A percentile compares a stretch with the other conserved stretches of the same genome.
Evolutionary conservation across 64 coral and sea anemone species (phyloP).

Genomic region (Actinia tenebrosa): DNA sequence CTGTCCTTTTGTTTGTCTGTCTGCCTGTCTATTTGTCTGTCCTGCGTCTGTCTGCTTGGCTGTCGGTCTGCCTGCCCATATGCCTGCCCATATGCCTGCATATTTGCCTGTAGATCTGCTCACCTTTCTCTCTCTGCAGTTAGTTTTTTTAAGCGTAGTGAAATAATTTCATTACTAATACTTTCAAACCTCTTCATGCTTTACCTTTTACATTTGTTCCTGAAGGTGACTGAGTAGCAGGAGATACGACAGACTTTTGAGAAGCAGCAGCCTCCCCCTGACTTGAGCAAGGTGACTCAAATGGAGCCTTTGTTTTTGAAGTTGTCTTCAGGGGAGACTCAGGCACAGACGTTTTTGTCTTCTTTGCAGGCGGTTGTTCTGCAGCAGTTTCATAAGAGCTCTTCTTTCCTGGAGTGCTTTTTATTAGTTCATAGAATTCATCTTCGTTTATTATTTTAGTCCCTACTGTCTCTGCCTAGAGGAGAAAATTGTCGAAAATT

Average conservation of each 20-base stretch:
- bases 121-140: too few relatives aligned
- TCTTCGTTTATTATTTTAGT: slow-evolving; percentile 83
- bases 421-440: slow-evolving; percentile 72
- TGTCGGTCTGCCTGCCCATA: too few relatives aligned
- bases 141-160: too few relatives aligned
- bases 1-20: too few relatives aligned
- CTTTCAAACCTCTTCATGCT: too few relatives aligned
- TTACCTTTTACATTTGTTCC: slow-evolving; percentile 36
- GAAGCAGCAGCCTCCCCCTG: slow-evolving; percentile 11
- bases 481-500: not conserved
- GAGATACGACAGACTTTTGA: slow-evolving; percentile 9
- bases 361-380: slow-evolving; percentile 44
- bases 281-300: not conserved
- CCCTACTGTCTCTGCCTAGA: slow-evolving; percentile 52
- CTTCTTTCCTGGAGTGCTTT: slow-evolving; percentile 62
- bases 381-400: not conserved
- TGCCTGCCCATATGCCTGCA: too few relatives aligned
- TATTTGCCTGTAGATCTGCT: too few relatives aligned
- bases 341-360: not conserved
- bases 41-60: not conserved
- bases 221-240: slow-evolving; percentile 38
- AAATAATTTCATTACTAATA: too few relatives aligned
- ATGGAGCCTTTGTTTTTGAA: not conserved
- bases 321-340: not conserved
- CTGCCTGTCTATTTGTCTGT: too few relatives aligned